Conservation (phyloP, 2,797 vertebrate genomes). For the Tokudaia muenninki region DNA sequence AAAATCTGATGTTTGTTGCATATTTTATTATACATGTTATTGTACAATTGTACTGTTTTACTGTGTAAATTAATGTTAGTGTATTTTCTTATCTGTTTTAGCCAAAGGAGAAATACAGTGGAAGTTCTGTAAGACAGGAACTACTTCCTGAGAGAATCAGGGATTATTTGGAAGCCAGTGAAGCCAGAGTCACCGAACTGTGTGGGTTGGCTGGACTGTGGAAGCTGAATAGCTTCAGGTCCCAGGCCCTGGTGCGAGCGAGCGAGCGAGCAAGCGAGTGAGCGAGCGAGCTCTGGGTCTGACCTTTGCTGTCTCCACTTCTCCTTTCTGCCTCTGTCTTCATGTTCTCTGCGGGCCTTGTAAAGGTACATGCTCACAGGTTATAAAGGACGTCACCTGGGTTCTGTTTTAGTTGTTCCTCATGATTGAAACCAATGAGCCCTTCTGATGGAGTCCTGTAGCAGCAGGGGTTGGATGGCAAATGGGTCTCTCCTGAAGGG, state of each 20-base stretch:
- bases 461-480: background rate
- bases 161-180: constrained; percentile 45
- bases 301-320: background rate
- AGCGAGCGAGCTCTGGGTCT: background rate
- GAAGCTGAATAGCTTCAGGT: background rate
- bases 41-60: background rate
- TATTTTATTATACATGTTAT: background rate
- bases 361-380: background rate
- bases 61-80: background rate
- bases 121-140: constrained; percentile 59
- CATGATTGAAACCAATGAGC: background rate
- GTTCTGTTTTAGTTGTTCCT: background rate
- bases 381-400: background rate
- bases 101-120: constrained; percentile 55
- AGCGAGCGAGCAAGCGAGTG: too few species aligned
- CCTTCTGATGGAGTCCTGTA: background rate
- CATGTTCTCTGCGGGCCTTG: constrained; percentile 27
- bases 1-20: background rate
- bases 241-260: background rate
- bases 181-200: background rate
- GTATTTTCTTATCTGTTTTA: constrained; percentile 52
- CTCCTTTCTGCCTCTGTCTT: background rate
- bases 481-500: background rate
- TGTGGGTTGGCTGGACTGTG: background rate
- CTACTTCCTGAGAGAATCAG: constrained; percentile 41